Evolutionary conservation across 2,797 vertebrate species (phyloP).

Genomic region (Xenops minutus): DNA sequence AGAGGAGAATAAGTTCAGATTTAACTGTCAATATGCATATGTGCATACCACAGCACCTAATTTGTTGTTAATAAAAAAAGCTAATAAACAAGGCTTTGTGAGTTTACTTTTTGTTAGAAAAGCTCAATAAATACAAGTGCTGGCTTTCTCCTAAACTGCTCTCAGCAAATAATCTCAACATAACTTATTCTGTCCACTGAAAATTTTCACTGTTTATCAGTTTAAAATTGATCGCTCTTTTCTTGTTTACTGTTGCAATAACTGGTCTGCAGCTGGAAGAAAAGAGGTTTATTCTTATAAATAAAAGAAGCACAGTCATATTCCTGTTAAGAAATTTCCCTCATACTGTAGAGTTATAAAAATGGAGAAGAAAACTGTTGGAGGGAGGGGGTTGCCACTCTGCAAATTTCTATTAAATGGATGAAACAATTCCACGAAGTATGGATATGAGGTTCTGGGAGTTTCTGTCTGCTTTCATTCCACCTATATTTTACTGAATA

Average conservation of each 20-base stretch:
- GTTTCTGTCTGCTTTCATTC: not conserved
- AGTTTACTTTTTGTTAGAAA: conserved; percentile 25
- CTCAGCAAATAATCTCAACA: not conserved
- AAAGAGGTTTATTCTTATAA: not conserved
- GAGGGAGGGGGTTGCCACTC: not conserved
- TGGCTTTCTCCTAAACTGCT: not conserved
- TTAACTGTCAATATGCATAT: not conserved
- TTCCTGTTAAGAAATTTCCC: not conserved
- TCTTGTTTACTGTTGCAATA: conserved; percentile 29
- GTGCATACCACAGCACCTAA: not conserved
- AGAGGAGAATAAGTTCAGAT: not conserved
- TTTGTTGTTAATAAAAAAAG: not conserved
- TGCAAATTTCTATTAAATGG: not conserved
- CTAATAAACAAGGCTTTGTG: not conserved
- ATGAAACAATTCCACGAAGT: not conserved
- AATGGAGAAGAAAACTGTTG: not conserved
- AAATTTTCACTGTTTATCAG: conserved; percentile 1
- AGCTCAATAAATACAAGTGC: conserved; percentile 3
- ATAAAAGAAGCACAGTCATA: not conserved
- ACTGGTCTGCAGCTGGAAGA: not conserved
- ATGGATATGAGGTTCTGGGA: not conserved
- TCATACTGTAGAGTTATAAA: not conserved
- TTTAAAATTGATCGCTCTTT: conserved; percentile 42
- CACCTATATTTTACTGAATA: not conserved
- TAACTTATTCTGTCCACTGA: not conserved